Conservation (phyloP, 2,113 vertebrate genomes). For the Notiomystis cincta region DNA sequence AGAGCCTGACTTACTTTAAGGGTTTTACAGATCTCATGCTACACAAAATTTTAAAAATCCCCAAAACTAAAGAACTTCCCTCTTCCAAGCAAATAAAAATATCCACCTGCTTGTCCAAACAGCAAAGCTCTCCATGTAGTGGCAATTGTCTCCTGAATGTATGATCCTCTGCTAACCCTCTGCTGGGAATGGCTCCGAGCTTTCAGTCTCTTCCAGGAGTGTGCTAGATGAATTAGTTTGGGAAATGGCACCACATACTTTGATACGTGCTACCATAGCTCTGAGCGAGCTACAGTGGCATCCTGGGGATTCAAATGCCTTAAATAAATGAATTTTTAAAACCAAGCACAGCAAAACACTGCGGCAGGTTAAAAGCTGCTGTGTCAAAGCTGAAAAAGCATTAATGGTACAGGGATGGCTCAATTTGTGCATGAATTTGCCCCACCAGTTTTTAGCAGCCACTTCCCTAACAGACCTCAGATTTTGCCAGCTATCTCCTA, state of each 20-base stretch:
- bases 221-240: not conserved
- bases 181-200: not conserved
- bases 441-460: slow-evolving; percentile 32
- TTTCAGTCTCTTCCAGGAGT: not conserved
- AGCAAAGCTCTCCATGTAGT: not conserved
- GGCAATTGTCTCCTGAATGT: not conserved
- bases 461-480: slow-evolving; percentile 20
- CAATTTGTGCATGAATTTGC: not conserved
- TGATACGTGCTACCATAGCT: not conserved
- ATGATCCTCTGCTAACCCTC: not conserved
- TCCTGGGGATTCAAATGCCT: not conserved
- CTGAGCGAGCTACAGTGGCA: not conserved
- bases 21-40: not conserved
- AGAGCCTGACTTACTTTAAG: not conserved
- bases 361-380: not conserved
- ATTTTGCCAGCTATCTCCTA: slow-evolving; percentile 63
- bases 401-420: not conserved
- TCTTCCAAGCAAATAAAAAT: not conserved
- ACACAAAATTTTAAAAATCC: accelerated
- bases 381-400: not conserved
- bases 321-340: not conserved
- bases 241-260: not conserved
- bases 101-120: not conserved
- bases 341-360: not conserved
- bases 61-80: not conserved